A percentile compares a stretch with the other conserved stretches of the same genome.
Conservation (phyloP, 2,113 vertebrate genomes). For the Corythaixoides concolor region DNA sequence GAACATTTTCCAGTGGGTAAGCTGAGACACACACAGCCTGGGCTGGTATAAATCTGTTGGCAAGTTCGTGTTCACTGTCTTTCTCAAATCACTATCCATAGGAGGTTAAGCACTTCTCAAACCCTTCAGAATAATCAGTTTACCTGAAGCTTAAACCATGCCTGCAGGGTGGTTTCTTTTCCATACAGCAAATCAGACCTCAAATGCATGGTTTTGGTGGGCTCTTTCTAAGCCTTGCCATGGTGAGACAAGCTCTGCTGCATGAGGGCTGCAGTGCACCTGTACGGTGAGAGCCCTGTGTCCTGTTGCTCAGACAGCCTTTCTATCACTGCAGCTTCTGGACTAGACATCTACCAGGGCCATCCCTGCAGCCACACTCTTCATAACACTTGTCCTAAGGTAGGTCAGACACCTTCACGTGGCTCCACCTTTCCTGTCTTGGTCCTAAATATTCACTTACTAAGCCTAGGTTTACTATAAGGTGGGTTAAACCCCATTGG, state of each 20-base stretch:
- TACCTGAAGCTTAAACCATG: neutral
- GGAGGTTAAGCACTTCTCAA: neutral
- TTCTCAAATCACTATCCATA: neutral
- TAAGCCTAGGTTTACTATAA: neutral
- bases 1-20: neutral
- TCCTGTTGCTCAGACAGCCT: neutral
- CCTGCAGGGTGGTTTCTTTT: neutral
- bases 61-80: neutral
- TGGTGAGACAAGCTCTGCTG: neutral
- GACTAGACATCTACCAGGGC: neutral
- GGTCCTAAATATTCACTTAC: neutral
- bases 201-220: accelerated
- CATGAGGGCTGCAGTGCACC: neutral
- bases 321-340: neutral
- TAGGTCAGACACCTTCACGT: neutral
- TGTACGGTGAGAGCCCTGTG: accelerated
- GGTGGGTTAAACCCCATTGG: neutral
- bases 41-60: neutral
- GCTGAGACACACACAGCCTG: neutral
- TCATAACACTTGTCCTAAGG: neutral
- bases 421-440: neutral
- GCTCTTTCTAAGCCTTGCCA: neutral
- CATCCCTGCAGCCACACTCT: no score
- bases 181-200: neutral
- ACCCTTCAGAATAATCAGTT: neutral